Conservation (phyloP, 1,140 invertebrate genomes). For the Drosophila subobscura region DNA sequence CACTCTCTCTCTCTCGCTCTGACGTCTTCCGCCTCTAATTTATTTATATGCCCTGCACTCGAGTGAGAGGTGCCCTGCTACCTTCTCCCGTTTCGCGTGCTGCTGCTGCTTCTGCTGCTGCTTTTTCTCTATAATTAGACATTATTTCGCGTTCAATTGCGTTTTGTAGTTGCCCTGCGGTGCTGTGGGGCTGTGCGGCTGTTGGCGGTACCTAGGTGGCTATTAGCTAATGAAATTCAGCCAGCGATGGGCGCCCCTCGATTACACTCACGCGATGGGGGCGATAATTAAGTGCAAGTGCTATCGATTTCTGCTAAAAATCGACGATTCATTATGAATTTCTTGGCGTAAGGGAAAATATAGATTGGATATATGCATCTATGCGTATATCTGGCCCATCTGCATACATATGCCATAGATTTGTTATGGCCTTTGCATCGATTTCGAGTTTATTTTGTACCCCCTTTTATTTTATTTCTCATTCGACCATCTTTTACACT, state of each 20-base stretch:
- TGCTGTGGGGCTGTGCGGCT: slow-evolving; percentile 18
- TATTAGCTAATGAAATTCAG: slow-evolving; percentile 44
- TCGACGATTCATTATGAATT: too few species aligned
- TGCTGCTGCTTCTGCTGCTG: slow-evolving; percentile 19
- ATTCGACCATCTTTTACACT: too few species aligned
- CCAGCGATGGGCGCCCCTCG: neutral
- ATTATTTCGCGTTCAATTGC: slow-evolving; percentile 54
- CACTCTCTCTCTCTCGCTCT: slow-evolving; percentile 16
- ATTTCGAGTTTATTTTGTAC: too few species aligned
- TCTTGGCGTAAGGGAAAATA: too few species aligned
- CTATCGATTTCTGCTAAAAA: too few species aligned
- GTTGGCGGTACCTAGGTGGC: slow-evolving; percentile 29
- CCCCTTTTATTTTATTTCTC: too few species aligned
- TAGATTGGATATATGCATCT: too few species aligned
- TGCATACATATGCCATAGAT: too few species aligned
- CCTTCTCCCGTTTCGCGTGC: slow-evolving; percentile 14
- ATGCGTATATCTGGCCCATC: too few species aligned
- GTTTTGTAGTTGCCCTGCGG: slow-evolving; percentile 27
- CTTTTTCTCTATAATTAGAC: slow-evolving; percentile 56
- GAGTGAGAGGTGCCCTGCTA: slow-evolving; percentile 28
- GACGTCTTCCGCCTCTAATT: slow-evolving; percentile 61
- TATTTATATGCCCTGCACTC: slow-evolving; percentile 66
- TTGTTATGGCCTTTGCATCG: too few species aligned
- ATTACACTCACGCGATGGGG: too few species aligned
- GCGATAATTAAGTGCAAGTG: too few species aligned